Evolutionary conservation across 2,888 invertebrate species (phyloP).

Genomic region (Metalampra italica): DNA sequence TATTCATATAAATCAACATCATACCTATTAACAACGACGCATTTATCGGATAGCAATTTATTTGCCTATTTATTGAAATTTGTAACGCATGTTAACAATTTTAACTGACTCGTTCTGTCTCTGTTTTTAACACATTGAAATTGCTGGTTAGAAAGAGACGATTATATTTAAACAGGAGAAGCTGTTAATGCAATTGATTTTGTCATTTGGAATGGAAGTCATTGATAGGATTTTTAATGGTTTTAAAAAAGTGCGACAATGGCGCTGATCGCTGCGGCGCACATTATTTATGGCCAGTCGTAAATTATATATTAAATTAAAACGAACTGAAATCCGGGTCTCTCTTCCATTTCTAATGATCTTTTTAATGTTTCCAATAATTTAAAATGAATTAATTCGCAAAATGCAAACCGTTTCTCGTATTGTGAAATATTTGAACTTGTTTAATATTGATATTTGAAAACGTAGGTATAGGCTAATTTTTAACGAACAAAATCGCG

Average conservation of each 20-base stretch:
- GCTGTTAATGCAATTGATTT: conserved; percentile 53
- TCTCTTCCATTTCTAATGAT: conserved; percentile 53
- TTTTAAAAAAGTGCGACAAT: conserved; percentile 73
- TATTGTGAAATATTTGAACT: no score
- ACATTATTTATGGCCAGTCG: conserved; percentile 67
- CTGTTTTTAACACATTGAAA: conserved; percentile 29
- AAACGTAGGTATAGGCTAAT: no score
- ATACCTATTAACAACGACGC: conserved; percentile 56
- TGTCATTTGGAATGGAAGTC: conserved; percentile 51
- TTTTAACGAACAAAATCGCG: no score
- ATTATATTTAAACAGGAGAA: conserved; percentile 21
- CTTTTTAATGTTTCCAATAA: conserved; percentile 55
- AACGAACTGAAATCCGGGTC: conserved; percentile 61
- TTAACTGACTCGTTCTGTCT: conserved; percentile 47
- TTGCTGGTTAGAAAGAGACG: conserved; percentile 45
- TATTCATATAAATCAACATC: conserved; percentile 77
- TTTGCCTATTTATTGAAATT: conserved; percentile 76
- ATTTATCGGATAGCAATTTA: conserved; percentile 73
- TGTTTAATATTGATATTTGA: no score
- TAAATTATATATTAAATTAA: conserved; percentile 73
- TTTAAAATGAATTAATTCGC: conserved; percentile 61
- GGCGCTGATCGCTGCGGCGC: conserved; percentile 54
- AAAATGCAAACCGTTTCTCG: conserved; percentile 28
- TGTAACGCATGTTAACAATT: conserved; percentile 64
- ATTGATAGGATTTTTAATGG: conserved; percentile 76